A percentile compares a stretch with the other conserved stretches of the same genome.
phyloP scores from a whole-genome alignment of 2,113 vertebrate species.

The Neoarius graeffei region DNA sequence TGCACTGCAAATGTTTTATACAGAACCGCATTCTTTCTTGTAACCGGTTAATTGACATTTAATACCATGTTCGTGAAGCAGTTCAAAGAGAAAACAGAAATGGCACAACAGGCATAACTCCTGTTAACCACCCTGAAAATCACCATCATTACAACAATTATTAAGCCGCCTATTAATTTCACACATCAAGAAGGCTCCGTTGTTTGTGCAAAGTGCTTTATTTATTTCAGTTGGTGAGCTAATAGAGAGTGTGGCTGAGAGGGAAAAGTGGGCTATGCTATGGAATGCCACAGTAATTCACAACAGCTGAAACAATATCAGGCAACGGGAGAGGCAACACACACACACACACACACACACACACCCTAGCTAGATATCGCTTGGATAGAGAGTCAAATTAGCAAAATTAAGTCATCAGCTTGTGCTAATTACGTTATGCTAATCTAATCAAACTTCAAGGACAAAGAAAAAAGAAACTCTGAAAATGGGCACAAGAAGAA shows the following conservation, averaged over 20 bases:
- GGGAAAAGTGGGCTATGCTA: conserved; percentile 49
- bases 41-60: not conserved
- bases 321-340: conserved; percentile 57
- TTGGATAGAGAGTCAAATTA: not conserved
- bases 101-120: not conserved
- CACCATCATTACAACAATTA: conserved; percentile 29
- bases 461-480: conserved; percentile 34
- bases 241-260: conserved; percentile 20
- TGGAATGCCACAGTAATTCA: conserved; percentile 71
- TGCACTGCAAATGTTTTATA: not conserved
- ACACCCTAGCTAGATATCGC: conserved; percentile 2
- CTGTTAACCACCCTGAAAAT: conserved; percentile 9
- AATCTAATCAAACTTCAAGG: conserved; percentile 58
- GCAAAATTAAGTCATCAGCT: conserved; percentile 59
- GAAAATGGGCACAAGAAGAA: conserved; percentile 19
- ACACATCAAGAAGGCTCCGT: conserved; percentile 4
- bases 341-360: conserved; percentile 39
- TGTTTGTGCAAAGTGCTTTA: conserved; percentile 27
- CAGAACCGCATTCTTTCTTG: not conserved
- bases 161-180: conserved; percentile 40
- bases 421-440: conserved; percentile 61
- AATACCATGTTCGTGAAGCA: not conserved
- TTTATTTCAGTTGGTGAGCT: conserved; percentile 44
- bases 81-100: not conserved
- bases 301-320: conserved; percentile 76